Conservation (phyloP, 2,888 invertebrate genomes). For the Coenonympha glycerion region DNA sequence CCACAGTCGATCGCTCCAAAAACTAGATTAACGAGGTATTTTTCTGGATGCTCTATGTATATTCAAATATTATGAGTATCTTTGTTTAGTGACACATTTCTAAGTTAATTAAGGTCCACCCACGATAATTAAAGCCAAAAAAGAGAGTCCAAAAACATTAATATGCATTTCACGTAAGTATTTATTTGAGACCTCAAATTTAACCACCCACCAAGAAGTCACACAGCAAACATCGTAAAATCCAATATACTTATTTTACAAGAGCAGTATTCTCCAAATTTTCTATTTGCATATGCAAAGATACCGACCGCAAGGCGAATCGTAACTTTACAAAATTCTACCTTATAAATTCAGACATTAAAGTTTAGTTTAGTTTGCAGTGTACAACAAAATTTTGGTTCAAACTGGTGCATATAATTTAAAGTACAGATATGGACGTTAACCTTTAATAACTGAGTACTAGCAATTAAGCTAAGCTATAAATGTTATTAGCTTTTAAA, state of each 20-base stretch:
- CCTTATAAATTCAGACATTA: conserved; percentile 2
- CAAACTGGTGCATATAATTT: conserved; percentile 66
- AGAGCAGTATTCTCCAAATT: conserved; percentile 36
- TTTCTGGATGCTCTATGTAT: no score
- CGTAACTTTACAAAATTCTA: conserved; percentile 1
- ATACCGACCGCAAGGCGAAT: conserved; percentile 18
- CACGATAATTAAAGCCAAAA: not conserved
- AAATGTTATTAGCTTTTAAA: conserved; percentile 9
- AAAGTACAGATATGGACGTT: conserved; percentile 47
- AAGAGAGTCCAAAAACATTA: conserved; percentile 10
- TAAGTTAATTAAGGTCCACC: conserved; percentile 3
- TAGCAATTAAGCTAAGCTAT: conserved; percentile 13
- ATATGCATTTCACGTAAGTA: conserved; percentile 20
- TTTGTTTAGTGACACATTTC: not conserved
- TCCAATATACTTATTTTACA: conserved; percentile 30
- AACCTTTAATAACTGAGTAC: conserved; percentile 36
- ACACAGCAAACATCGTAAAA: conserved; percentile 32
- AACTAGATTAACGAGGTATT: no score
- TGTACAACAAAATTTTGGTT: conserved; percentile 41
- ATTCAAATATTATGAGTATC: no score
- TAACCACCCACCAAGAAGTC: conserved; percentile 21
- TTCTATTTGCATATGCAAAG: conserved; percentile 40
- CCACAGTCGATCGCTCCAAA: no score
- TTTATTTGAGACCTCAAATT: conserved; percentile 18
- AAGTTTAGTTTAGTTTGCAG: conserved; percentile 3